phyloP scores from a whole-genome alignment of 2,797 vertebrate genomes.

The Silurus aristotelis region DNA sequence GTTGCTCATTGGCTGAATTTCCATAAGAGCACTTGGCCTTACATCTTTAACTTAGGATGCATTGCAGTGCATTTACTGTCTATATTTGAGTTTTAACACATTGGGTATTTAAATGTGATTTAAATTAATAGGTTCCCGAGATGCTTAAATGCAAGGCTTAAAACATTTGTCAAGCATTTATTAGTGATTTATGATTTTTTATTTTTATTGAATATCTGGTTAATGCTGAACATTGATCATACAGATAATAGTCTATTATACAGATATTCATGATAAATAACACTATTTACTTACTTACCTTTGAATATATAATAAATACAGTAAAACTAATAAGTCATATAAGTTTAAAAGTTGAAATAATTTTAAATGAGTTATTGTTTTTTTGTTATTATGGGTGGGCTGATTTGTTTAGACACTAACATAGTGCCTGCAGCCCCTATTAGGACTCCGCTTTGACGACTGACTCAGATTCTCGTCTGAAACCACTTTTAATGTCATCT shows the following conservation, averaged over 20 bases:
- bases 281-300: neutral
- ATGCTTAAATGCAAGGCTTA: too few species aligned
- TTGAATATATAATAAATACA: neutral
- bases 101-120: neutral
- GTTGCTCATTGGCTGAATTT: slow-evolving; percentile 5
- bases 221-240: neutral
- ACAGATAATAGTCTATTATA: neutral
- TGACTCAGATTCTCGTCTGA: slow-evolving; percentile 31
- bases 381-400: neutral
- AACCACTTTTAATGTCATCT: slow-evolving; percentile 15
- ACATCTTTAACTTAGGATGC: neutral
- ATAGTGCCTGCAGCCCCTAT: neutral
- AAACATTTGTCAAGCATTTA: neutral
- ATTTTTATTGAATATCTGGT: neutral
- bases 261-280: neutral
- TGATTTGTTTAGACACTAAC: slow-evolving; percentile 6
- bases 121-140: too few species aligned
- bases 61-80: neutral
- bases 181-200: neutral
- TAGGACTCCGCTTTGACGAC: slow-evolving; percentile 9
- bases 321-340: neutral
- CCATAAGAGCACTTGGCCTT: slow-evolving; percentile 29
- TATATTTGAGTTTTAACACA: neutral
- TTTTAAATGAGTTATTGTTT: neutral
- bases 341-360: neutral